phyloP scores from a whole-genome alignment of 1,140 invertebrate genomes.

The Homarus americanus region DNA sequence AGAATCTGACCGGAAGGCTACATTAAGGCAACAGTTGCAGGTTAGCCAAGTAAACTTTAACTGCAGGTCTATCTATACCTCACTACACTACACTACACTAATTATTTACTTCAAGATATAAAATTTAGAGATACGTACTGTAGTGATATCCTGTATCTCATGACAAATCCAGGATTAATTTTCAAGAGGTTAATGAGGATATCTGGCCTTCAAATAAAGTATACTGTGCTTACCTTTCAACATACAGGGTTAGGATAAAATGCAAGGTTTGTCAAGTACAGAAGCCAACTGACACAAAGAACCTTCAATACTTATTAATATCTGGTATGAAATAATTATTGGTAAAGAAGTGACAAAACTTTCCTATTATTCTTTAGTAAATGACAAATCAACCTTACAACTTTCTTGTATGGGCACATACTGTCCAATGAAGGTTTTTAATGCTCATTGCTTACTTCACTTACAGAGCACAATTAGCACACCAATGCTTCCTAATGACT shows the following conservation, averaged over 20 bases:
- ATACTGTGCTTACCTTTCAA: not conserved
- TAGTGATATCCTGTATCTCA: not conserved
- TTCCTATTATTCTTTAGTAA: too few species aligned
- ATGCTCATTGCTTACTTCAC: too few species aligned
- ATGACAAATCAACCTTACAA: too few species aligned
- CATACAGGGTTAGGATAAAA: not conserved
- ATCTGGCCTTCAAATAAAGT: not conserved
- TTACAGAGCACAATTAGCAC: too few species aligned
- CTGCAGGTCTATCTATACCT: not conserved
- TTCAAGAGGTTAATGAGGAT: not conserved
- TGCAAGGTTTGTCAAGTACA: not conserved
- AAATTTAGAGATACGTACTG: not conserved
- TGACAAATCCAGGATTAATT: not conserved
- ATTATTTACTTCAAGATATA: not conserved
- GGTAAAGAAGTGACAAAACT: too few species aligned
- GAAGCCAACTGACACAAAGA: too few species aligned
- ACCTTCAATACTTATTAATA: too few species aligned
- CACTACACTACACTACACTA: not conserved
- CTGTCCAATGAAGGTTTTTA: too few species aligned
- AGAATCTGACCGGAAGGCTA: slow-evolving; percentile 27
- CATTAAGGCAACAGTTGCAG: slow-evolving; percentile 38
- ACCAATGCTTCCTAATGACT: too few species aligned
- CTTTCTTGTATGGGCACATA: too few species aligned
- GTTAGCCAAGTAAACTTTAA: not conserved
- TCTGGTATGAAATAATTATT: too few species aligned